These are phyloP conservation scores for Neuroterus valhalla DNA, from an alignment of 1,140 invertebrate species.

Conservation along the genomic window DNA sequence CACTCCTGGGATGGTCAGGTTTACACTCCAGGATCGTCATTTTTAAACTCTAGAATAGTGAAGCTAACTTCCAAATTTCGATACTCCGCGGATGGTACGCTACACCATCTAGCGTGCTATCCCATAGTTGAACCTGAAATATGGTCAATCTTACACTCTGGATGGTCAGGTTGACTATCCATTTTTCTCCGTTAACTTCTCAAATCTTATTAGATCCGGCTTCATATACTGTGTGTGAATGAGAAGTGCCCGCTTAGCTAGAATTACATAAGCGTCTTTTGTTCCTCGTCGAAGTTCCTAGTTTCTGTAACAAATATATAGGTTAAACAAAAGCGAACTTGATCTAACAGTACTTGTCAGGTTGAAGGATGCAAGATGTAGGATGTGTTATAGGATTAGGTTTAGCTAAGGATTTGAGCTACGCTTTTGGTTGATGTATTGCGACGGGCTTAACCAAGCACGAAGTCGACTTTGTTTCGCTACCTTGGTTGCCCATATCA, in stretches of 20 bases:
- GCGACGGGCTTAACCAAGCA: constrained; percentile 29
- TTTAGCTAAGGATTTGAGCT: constrained; percentile 41
- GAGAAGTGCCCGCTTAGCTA: neutral
- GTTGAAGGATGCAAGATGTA: constrained; percentile 7
- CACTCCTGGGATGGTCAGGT: too few relatives aligned
- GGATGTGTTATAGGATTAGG: constrained; percentile 47
- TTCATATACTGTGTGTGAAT: too few relatives aligned
- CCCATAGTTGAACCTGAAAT: too few relatives aligned
- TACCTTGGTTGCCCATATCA: constrained; percentile 38
- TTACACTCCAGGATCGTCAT: too few relatives aligned
- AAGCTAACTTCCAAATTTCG: too few relatives aligned
- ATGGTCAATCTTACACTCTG: too few relatives aligned
- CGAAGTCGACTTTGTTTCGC: constrained; percentile 32
- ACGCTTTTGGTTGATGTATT: constrained; percentile 37
- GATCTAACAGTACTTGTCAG: constrained; percentile 32
- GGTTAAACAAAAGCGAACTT: constrained; percentile 27
- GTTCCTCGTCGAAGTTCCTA: neutral
- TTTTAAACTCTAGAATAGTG: too few relatives aligned
- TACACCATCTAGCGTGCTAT: too few relatives aligned
- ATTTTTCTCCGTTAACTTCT: too few relatives aligned
- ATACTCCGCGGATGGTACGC: too few relatives aligned
- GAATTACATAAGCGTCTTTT: constrained; percentile 13
- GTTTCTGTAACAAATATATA: neutral
- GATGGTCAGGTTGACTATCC: too few relatives aligned
- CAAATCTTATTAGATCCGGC: too few relatives aligned